These are phyloP conservation scores for Sminthopsis crassicaudata DNA, from an alignment of 2,113 vertebrate species.

Conservation along the genomic window DNA sequence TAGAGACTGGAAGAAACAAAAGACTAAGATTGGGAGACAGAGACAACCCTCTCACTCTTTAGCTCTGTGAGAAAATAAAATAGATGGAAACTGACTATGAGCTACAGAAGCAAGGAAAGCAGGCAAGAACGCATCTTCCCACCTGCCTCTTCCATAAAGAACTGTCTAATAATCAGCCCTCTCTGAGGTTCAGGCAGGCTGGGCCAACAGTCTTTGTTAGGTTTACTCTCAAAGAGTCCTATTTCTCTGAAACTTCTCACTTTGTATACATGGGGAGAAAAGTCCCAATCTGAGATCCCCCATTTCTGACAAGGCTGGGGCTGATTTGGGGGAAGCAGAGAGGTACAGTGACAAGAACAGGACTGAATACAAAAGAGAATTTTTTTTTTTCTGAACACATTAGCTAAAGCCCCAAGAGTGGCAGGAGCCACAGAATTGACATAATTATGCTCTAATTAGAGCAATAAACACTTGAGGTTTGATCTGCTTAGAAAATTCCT, in stretches of 20 bases:
- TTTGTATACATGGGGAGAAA: not conserved
- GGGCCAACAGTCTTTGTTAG: not conserved
- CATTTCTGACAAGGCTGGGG: not conserved
- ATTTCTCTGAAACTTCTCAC: not conserved
- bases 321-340: not conserved
- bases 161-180: too few species aligned
- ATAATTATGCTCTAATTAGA: too few species aligned
- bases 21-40: too few species aligned
- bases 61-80: too few species aligned
- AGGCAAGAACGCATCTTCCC: not conserved
- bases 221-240: not conserved
- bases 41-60: too few species aligned
- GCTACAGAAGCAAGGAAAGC: too few species aligned
- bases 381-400: not conserved
- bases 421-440: not conserved
- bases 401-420: not conserved
- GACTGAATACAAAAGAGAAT: not conserved
- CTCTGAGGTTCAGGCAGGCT: not conserved
- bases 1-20: too few species aligned
- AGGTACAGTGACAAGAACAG: not conserved
- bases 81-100: too few species aligned
- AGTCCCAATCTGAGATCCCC: not conserved
- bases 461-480: not conserved
- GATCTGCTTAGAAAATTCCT: not conserved
- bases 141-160: too few species aligned